phyloP scores from a whole-genome alignment of 2,113 vertebrate species.

The Pterocles gutturalis region DNA sequence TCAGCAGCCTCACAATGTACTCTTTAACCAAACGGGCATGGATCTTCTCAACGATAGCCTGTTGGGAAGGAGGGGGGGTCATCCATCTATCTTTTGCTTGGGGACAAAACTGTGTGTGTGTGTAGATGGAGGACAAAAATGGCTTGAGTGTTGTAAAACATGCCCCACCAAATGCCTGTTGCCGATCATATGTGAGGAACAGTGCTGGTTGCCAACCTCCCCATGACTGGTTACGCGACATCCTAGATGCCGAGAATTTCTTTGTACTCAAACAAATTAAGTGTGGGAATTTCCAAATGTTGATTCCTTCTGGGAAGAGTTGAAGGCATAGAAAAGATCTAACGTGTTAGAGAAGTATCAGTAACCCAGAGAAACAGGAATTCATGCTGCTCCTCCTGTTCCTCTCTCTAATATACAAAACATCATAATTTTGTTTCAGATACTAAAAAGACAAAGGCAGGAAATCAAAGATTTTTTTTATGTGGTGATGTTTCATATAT shows the following conservation, averaged over 20 bases:
- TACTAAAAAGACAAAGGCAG: slow-evolving; percentile 52
- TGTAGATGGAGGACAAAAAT: neutral
- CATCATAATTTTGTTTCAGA: neutral
- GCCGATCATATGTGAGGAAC: neutral
- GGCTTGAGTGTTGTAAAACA: neutral
- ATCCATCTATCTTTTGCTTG: neutral
- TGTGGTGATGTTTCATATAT: neutral
- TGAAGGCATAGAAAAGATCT: neutral
- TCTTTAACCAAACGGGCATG: slow-evolving; percentile 76
- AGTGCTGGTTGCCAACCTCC: neutral
- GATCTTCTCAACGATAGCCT: slow-evolving; percentile 79
- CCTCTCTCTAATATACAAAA: neutral
- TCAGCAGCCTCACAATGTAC: slow-evolving; percentile 84
- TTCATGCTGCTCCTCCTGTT: slow-evolving; percentile 1
- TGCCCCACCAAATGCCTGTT: neutral
- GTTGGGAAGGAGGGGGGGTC: neutral
- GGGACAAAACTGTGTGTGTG: neutral
- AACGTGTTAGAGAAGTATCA: neutral
- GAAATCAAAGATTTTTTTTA: neutral
- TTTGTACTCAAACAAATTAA: neutral
- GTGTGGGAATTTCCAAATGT: slow-evolving; percentile 22
- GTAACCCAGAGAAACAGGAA: slow-evolving; percentile 16
- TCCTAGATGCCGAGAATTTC: slow-evolving; percentile 15
- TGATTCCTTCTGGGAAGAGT: slow-evolving; percentile 46
- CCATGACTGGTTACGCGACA: neutral